These are phyloP conservation scores for Tapera naevia DNA, from an alignment of 2,797 vertebrate species.

Conservation along the genomic window DNA sequence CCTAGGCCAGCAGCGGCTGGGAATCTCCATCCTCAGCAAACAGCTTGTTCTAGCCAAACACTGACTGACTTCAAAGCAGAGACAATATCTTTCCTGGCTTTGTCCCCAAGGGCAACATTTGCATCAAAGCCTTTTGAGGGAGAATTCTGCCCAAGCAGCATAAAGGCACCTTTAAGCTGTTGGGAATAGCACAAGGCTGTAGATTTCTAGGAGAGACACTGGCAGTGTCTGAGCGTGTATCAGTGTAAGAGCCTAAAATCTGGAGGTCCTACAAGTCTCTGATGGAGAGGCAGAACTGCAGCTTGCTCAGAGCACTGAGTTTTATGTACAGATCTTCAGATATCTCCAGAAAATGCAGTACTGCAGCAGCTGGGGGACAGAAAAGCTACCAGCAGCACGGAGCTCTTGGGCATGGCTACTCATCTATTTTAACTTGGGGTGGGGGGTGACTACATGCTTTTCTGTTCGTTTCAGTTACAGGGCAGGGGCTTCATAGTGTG, in stretches of 20 bases:
- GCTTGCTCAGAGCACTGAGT: neutral
- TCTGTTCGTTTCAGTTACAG: constrained; percentile 40
- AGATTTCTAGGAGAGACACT: neutral
- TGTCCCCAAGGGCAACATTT: constrained; percentile 21
- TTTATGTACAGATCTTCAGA: neutral
- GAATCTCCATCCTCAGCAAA: constrained; percentile 2
- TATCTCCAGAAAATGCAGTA: neutral
- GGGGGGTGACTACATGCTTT: neutral
- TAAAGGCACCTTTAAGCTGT: neutral
- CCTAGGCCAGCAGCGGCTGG: neutral
- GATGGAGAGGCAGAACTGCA: neutral
- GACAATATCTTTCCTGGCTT: neutral
- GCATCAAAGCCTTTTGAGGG: constrained; percentile 9
- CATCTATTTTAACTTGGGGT: constrained; percentile 1
- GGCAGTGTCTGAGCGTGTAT: neutral
- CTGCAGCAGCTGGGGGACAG: neutral
- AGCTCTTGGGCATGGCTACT: neutral
- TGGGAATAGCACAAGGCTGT: neutral
- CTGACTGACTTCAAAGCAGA: neutral
- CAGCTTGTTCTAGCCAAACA: neutral
- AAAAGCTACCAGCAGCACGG: constrained; percentile 8
- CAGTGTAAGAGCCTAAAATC: neutral
- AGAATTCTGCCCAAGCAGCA: neutral
- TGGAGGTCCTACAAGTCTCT: neutral
- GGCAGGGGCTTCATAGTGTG: neutral